A percentile compares a stretch with the other conserved stretches of the same genome.
Conservation (phyloP, 1,140 invertebrate genomes). For the Drosophila eugracilis region DNA sequence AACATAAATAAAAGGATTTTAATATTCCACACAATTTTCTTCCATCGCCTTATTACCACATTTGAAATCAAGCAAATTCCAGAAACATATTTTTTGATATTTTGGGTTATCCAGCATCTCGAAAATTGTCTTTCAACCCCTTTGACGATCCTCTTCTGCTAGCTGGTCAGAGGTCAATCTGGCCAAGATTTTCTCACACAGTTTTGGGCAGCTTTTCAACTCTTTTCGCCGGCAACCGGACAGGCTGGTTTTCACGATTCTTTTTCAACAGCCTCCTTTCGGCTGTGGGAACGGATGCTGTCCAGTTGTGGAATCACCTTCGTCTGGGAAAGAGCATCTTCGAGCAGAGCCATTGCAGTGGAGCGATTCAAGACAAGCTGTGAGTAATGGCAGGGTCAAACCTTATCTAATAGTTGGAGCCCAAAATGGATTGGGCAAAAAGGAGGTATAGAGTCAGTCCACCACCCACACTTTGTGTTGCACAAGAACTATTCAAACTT, state of each 20-base stretch:
- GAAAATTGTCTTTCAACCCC: constrained; percentile 19
- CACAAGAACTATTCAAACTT: constrained; percentile 79
- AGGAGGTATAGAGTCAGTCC: constrained; percentile 13
- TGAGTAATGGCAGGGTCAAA: constrained; percentile 31
- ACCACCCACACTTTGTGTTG: constrained; percentile 29
- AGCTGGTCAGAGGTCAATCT: constrained; percentile 70
- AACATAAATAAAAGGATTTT: no score
- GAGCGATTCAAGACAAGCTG: constrained; percentile 29
- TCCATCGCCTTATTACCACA: no score
- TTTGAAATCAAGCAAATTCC: background rate
- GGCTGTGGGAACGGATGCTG: constrained; percentile 69
- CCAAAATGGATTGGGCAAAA: constrained; percentile 59
- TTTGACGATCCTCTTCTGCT: constrained; percentile 19
- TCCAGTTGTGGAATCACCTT: constrained; percentile 61
- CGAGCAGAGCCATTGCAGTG: constrained; percentile 2
- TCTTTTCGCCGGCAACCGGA: constrained; percentile 71
- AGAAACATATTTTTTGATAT: background rate
- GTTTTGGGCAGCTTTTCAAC: constrained; percentile 72
- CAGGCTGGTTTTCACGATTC: constrained; percentile 48
- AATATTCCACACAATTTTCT: no score
- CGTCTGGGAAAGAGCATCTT: constrained; percentile 59
- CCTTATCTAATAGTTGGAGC: constrained; percentile 51
- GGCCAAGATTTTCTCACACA: constrained; percentile 74
- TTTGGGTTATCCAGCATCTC: constrained; percentile 21
- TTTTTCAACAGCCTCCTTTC: constrained; percentile 10